Evolutionary conservation across 2,888 invertebrate genomes (phyloP).

Genomic region (Argyresthia goedartella): DNA sequence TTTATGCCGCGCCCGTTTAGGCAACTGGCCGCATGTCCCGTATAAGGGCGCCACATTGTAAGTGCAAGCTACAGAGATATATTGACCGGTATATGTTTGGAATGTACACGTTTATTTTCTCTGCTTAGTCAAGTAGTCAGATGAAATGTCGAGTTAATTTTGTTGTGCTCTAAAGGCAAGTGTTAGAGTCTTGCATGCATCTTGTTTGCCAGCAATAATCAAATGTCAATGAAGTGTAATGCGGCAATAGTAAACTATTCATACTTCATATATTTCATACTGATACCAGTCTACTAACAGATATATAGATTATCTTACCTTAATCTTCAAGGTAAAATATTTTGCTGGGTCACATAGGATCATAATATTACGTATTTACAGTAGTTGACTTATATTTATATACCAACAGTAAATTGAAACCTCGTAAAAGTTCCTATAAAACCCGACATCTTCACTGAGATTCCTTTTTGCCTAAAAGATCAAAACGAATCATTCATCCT

Average conservation of each 20-base stretch:
- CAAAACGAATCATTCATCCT: constrained; percentile 1
- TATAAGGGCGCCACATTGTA: constrained; percentile 21
- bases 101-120: background rate
- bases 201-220: no score
- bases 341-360: background rate
- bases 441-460: background rate
- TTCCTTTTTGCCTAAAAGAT: background rate
- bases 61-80: background rate
- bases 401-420: background rate
- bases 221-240: no score
- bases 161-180: no score
- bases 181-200: no score
- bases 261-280: no score
- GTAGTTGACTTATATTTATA: no score
- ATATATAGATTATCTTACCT: no score
- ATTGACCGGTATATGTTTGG: background rate
- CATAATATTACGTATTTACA: background rate
- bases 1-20: constrained; percentile 34
- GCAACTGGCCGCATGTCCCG: constrained; percentile 21
- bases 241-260: no score
- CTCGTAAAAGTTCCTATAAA: background rate
- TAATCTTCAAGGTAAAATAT: no score
- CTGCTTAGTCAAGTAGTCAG: background rate
- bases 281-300: no score
- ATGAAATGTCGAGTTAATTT: no score